Evolutionary conservation across 2,888 invertebrate species (phyloP).

Genomic region (Ormyrus pomaceus): DNA sequence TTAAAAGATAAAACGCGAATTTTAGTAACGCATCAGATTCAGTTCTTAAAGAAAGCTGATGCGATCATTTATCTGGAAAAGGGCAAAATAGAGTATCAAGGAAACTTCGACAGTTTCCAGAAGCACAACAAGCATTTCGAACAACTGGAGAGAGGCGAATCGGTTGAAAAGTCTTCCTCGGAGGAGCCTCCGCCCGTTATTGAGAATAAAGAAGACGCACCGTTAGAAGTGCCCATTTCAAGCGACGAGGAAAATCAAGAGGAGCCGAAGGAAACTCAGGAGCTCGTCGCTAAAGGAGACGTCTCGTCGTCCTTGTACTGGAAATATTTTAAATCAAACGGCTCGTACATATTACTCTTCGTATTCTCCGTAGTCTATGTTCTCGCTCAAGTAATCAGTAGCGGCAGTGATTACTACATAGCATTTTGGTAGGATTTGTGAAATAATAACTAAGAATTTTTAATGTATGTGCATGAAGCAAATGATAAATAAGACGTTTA

Average conservation of each 20-base stretch:
- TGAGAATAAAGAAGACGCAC: slow-evolving; percentile 3
- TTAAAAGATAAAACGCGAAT: slow-evolving; percentile 83
- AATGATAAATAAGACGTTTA: not conserved
- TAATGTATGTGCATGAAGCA: not conserved
- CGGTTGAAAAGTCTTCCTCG: slow-evolving; percentile 67
- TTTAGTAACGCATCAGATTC: slow-evolving; percentile 90
- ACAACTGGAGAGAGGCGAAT: slow-evolving; percentile 73
- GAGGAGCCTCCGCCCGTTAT: slow-evolving; percentile 56
- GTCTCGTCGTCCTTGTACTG: slow-evolving; percentile 80
- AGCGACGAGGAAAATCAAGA: slow-evolving; percentile 20
- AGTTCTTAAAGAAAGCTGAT: slow-evolving; percentile 83
- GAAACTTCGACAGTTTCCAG: slow-evolving; percentile 79
- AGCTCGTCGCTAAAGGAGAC: slow-evolving; percentile 81
- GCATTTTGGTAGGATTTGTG: slow-evolving; percentile 81
- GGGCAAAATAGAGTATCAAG: slow-evolving; percentile 81
- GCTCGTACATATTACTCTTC: slow-evolving; percentile 78
- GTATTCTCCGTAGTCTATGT: slow-evolving; percentile 79
- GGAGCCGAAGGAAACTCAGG: slow-evolving; percentile 80
- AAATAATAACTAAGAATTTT: not conserved
- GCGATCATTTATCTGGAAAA: slow-evolving; percentile 81
- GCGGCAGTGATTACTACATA: slow-evolving; percentile 87
- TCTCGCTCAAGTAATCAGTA: slow-evolving; percentile 83
- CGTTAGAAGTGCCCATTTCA: slow-evolving; percentile 21
- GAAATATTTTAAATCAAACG: slow-evolving; percentile 84
- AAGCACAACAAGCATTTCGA: slow-evolving; percentile 77